Conservation (phyloP, 2,888 invertebrate genomes). For the Drosophila atroscutellata region DNA sequence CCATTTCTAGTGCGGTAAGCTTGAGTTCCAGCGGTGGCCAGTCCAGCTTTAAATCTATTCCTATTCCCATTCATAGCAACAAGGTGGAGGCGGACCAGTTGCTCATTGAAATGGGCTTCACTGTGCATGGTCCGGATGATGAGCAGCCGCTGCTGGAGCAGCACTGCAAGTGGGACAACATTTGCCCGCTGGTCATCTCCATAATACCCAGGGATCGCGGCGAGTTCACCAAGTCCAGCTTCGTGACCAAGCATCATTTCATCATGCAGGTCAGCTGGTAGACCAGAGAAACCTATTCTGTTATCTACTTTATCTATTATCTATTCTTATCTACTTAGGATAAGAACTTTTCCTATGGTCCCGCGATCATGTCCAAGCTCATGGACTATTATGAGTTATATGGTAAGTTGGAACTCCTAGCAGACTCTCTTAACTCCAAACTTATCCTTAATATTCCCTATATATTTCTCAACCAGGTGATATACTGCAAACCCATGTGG, state of each 20-base stretch:
- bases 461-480: constrained; percentile 79
- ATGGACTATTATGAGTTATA: constrained; percentile 87
- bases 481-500: constrained; percentile 92
- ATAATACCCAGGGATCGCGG: constrained; percentile 87
- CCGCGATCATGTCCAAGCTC: constrained; percentile 90
- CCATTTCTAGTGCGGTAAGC: constrained; percentile 89
- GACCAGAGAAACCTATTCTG: background rate
- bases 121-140: constrained; percentile 69
- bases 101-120: constrained; percentile 69
- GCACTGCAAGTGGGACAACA: constrained; percentile 84
- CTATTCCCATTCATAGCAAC: constrained; percentile 45
- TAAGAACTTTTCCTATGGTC: constrained; percentile 92
- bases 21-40: rapidly evolving
- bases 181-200: constrained; percentile 86
- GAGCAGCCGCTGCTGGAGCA: constrained; percentile 69
- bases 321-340: constrained; percentile 86
- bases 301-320: background rate
- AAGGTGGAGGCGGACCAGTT: constrained; percentile 68
- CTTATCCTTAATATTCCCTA: background rate
- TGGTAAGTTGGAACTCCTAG: constrained; percentile 84
- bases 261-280: constrained; percentile 86
- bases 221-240: constrained; percentile 86
- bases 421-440: background rate
- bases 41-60: background rate
- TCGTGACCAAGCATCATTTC: constrained; percentile 86